Conservation (phyloP, 2,888 invertebrate genomes). For the Hyppa rectilinea region DNA sequence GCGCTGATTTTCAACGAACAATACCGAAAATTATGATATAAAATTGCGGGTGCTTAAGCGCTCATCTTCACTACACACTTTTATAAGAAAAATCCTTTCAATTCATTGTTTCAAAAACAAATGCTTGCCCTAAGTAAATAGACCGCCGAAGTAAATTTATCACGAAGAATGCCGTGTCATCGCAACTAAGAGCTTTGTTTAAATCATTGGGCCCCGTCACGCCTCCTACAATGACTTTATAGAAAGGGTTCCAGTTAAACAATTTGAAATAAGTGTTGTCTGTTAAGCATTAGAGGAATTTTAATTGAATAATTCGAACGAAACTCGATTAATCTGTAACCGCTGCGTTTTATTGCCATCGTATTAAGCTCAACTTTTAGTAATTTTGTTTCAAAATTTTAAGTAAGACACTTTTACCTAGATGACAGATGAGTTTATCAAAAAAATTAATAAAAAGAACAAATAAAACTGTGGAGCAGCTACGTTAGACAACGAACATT, state of each 20-base stretch:
- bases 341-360: slow-evolving; percentile 54
- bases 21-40: not conserved
- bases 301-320: slow-evolving; percentile 76
- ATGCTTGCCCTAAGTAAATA: slow-evolving; percentile 65
- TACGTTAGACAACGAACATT: slow-evolving; percentile 75
- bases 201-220: slow-evolving; percentile 80
- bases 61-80: slow-evolving; percentile 13
- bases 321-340: slow-evolving; percentile 64
- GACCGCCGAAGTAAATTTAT: slow-evolving; percentile 65
- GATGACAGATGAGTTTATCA: slow-evolving; percentile 64
- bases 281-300: slow-evolving; percentile 75
- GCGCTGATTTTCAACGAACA: no score
- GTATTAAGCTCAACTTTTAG: slow-evolving; percentile 40
- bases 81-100: slow-evolving; percentile 43
- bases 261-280: slow-evolving; percentile 79
- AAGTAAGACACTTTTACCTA: slow-evolving; percentile 49
- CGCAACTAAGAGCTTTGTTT: slow-evolving; percentile 86
- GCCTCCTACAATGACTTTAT: slow-evolving; percentile 82
- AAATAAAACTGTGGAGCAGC: slow-evolving; percentile 73
- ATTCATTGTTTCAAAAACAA: slow-evolving; percentile 58
- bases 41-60: not conserved
- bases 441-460: slow-evolving; percentile 42
- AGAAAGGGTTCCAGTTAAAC: slow-evolving; percentile 80
- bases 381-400: slow-evolving; percentile 33
- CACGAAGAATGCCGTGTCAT: slow-evolving; percentile 79